Base-by-base conservation (phyloP, 1,140 invertebrate genomes). In the Diabrotica virgifera region DNA sequence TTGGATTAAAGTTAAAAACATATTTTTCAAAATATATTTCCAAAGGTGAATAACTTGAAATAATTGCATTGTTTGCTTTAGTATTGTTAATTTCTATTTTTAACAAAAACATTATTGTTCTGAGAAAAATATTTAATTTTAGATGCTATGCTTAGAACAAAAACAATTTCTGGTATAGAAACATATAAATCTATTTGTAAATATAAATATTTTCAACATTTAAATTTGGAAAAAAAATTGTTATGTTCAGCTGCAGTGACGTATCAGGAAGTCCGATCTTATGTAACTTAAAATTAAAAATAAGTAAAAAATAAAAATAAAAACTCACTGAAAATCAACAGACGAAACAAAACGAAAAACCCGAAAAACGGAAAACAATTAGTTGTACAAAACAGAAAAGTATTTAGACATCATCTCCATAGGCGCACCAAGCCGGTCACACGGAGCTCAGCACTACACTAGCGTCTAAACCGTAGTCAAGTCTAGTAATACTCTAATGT, bases 401-500 rank as follows among this genome's bases (percentile, higher is more conserved):
- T 14, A 51, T 50, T 53, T 56, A 56, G 59, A 46, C 55, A 66
- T 56, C 69, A 63, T 66, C 66, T 62, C 59, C 68, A 64, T 51
- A 52, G 65, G 52, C 53, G 64, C 67, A 69, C 63, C 67, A 62
- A 51, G 64, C 62, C 58, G 35, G 52, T 61, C 13, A 58, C 50
- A 59, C 8, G 54, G 35, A 57, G 36, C 36, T 12, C 37, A 56
- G 60, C 70, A 66, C 66, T 11, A 46, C 69, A 70, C 70, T 69
- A 75, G 65, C 74, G 77, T 77, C 77, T 78, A 78, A 78, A 70
- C 73, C 73, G 72, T 72, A 70, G 73, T 76, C 76, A 76, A 74
- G 76, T 77, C 77, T 78, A 78, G 77, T 73, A 78, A 78, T 77
- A 78, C 77, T 78, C 77, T 78, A 78, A 78, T 76, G 71, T 74